Base-by-base conservation (phyloP, 1,140 invertebrate species). In the Pentalonia nigronervosa region DNA sequence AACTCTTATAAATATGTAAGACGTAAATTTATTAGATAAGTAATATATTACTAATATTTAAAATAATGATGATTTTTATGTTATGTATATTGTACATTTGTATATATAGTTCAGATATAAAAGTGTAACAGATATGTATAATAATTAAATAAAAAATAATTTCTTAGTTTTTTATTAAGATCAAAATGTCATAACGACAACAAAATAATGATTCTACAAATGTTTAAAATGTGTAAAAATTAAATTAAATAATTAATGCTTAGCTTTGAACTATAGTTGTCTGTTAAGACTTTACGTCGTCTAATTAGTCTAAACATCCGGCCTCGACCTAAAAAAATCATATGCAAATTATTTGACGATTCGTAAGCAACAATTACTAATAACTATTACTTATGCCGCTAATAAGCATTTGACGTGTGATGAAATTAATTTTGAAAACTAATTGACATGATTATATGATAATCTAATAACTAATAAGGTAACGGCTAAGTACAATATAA, bases 341-440 rank as follows among this genome's bases (percentile, higher is more conserved):
- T 76, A 76, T 76, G 60, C n/a, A 76, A 76, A 76, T 76, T 76
- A 76, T 76, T 76, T 76, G 60, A 76, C 60, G n/a, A 76, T 76
- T 76, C 60, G 60, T 76, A 76, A 76, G 60, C 60, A 76, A 76
- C n/a, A 17, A 53, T 17, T 50, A 67, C 60, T 67, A 76, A 76
- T 76, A 76, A 76, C 8, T 76, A n/a, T n/a, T n/a, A 76, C n/a
- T 6, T 17, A 76, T n/a, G 60, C 30, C 30, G n/a, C 30, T 76
- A 76, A 76, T n/a, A 76, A 76, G 60, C 60, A 76, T 76, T 76
- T 76, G 60, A 76, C 60, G n/a, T 17, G n/a, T n/a, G 17, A 76
- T 76, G 60, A 34, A 17, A 76, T 76, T 76, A 76, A 17, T 76
- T 17, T 67, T 76, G 4, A 76, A 76, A 76, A 76, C 60, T 76